These are phyloP conservation scores for Macrobrachium nipponense DNA, from an alignment of 1,140 invertebrate genomes.

Conservation along the genomic window DNA sequence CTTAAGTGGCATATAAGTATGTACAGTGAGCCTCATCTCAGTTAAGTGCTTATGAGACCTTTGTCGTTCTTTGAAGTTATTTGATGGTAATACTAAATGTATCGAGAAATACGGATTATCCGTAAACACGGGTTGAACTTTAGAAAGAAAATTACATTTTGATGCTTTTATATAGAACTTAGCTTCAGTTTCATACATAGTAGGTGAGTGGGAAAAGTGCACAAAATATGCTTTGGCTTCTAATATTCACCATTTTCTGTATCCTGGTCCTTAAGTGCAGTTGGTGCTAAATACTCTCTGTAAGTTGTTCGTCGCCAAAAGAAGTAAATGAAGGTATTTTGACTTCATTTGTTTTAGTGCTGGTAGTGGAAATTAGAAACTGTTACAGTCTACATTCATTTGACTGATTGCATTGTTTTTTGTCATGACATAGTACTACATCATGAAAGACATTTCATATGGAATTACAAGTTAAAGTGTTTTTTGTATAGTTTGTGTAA, in stretches of 20 bases:
- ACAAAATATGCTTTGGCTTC: conserved; percentile 4
- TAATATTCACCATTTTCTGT: background rate
- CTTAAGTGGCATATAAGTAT: no score
- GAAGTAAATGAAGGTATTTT: background rate
- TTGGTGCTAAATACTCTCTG: conserved; percentile 6
- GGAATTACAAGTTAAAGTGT: no score
- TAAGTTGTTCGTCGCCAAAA: background rate
- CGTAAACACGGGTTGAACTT: conserved; percentile 1
- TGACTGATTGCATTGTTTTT: background rate
- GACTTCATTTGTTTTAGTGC: background rate
- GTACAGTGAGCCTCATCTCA: no score
- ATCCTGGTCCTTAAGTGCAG: background rate
- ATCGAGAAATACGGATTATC: no score
- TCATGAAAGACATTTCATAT: no score
- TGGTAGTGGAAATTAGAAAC: background rate
- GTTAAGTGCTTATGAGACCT: no score
- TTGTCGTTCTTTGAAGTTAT: background rate
- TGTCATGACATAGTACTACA: no score
- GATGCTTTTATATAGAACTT: conserved; percentile 13
- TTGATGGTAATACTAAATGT: background rate
- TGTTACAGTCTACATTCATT: background rate
- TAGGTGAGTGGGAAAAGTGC: background rate
- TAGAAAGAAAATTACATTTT: background rate
- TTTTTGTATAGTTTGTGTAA: no score
- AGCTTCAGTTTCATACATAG: background rate